phyloP scores from a whole-genome alignment of 1,140 invertebrate species.

The Piezodorus guildinii region DNA sequence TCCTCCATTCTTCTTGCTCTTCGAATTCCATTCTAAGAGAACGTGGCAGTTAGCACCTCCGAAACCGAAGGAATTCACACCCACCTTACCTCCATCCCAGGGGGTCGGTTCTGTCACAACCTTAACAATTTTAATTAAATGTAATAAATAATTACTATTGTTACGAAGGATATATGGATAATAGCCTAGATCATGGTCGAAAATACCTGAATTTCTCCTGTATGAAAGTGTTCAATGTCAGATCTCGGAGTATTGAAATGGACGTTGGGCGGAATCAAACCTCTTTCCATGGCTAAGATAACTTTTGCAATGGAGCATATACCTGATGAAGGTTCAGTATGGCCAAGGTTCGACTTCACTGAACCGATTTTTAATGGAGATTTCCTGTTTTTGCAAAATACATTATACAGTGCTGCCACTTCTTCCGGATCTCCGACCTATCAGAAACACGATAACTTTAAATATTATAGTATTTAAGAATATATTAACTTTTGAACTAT shows the following conservation, averaged over 20 bases:
- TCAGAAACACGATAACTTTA: background rate
- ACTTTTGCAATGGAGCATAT: conserved; percentile 70
- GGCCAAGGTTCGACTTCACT: conserved; percentile 88
- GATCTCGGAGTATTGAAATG: conserved; percentile 54
- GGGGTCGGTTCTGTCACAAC: conserved; percentile 50
- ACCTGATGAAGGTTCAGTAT: conserved; percentile 82
- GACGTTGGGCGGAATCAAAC: conserved; percentile 56
- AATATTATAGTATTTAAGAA: too few species aligned
- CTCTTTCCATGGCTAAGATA: conserved; percentile 55
- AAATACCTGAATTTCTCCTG: conserved; percentile 41
- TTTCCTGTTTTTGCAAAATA: conserved; percentile 57
- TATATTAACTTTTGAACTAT: background rate
- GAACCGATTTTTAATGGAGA: conserved; percentile 73
- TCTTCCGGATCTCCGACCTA: conserved; percentile 79
- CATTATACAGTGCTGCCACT: conserved; percentile 66
- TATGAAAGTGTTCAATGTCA: conserved; percentile 50
- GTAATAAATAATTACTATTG: too few species aligned
- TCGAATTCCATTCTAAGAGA: conserved; percentile 44
- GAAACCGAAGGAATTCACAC: conserved; percentile 51
- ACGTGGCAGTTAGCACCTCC: conserved; percentile 54
- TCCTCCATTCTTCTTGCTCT: conserved; percentile 40
- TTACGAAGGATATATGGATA: too few species aligned
- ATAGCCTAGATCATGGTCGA: too few species aligned
- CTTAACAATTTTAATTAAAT: conserved; percentile 28
- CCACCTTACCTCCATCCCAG: conserved; percentile 46